Base-by-base conservation (phyloP, 2,113 vertebrate genomes). In the Cettia cetti region DNA sequence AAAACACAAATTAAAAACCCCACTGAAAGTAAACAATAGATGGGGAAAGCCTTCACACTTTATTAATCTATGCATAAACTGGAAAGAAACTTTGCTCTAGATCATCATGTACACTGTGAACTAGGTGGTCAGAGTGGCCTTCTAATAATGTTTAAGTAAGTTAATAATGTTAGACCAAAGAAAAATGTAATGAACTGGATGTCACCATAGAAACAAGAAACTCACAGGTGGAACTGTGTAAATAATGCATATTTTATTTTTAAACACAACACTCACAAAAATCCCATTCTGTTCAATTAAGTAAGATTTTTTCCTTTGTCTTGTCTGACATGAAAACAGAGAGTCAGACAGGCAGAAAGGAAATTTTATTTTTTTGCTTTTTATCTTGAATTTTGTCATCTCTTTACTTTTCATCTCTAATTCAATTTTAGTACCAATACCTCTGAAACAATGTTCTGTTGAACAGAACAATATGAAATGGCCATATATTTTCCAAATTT, bases 141-240 rank as follows among this genome's bases (percentile, higher is more conserved):
- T 52, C n/a, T 52, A 54, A 31, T n/a, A 12, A 26, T 71, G 15
- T 72, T 66, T 56, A 87, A 49, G 22, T 40, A n/a, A n/a, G n/a
- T n/a, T n/a, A n/a, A n/a, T n/a, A n/a, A n/a, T n/a, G n/a, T 14
- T 3, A 1, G 45, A 42, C 13, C 35, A 82, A 82, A 86, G 45
- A n/a, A 40, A 87, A 70, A 24, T 83, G 74, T 70, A 65, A 90
- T 30, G 75, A 93, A 74, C 45, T 50, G 23, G 3, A 54, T 86
- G 50, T 92, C 50, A 74, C 79, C 72, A 83, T 50, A 76, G 81
- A 86, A 95, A 94, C 86, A 78, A 64, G 27, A 33, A 89, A 54
- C 27, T 91, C 79, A 56, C 30, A 71, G 82, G 75, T 56, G 40
- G 23, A 70, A 42, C 19, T 15, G 42, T 57, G 68, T 66, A 92